These are phyloP conservation scores for Allenopithecus nigroviridis DNA, from an alignment of 2,797 vertebrate species.

Conservation along the genomic window DNA sequence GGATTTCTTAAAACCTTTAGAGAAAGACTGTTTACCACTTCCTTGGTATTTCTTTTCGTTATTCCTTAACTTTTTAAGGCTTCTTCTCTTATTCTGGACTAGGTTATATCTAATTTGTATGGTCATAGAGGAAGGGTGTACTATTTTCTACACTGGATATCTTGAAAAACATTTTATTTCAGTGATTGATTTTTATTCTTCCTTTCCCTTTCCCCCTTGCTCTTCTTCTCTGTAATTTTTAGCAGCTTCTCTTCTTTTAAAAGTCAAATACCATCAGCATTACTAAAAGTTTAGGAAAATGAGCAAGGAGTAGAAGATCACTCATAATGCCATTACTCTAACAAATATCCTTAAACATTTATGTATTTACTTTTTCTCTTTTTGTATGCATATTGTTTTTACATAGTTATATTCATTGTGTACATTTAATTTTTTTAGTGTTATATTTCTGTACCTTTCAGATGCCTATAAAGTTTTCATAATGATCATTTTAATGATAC, in stretches of 20 bases:
- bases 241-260: neutral
- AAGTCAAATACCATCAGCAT: neutral
- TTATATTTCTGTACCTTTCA: neutral
- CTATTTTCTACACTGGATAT: neutral
- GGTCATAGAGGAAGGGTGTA: neutral
- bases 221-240: neutral
- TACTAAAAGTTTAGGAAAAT: constrained; percentile 2
- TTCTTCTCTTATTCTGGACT: neutral
- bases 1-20: neutral
- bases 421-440: neutral
- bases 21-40: neutral
- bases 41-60: neutral
- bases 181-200: neutral
- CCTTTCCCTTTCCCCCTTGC: neutral
- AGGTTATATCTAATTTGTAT: neutral
- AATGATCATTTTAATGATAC: neutral
- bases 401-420: neutral
- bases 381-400: neutral
- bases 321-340: neutral
- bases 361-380: neutral
- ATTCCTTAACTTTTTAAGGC: neutral
- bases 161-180: neutral
- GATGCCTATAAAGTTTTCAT: neutral
- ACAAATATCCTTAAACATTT: neutral
- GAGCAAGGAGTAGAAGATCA: neutral